Evolutionary conservation across 2,797 vertebrate genomes (phyloP), one percentile per base, ranked within the genome.

Genomic region (Pelochelys cantorii): DNA sequence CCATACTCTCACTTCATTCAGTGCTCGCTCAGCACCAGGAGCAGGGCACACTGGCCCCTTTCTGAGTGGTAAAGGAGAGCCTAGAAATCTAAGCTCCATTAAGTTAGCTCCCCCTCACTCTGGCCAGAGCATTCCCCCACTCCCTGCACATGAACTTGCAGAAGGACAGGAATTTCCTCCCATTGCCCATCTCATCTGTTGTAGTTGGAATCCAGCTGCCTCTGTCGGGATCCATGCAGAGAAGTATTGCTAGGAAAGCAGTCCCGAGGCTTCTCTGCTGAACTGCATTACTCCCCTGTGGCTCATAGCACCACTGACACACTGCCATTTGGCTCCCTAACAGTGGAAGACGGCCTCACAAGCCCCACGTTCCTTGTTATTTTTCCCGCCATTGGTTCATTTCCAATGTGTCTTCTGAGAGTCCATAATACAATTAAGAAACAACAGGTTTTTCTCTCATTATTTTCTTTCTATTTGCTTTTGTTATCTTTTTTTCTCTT

Each of bases 331-430:
- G 48, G n/a, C 75, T 55, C 37, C 74, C 84, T 17, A 4, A 7
- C n/a, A 54, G 9, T 54, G 31, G 31, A 65, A 65, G 62, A n/a
- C 4, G 15, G 31, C 8, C 0, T 65, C 15, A 65, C 62, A 65
- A n/a, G 7, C 31, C 62, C 62, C 3, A 31, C 2, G 27, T 79
- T 80, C n/a, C 34, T 18, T 20, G 27, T 14, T 82, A 20, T 37
- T 88, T 86, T 96, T 93, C 89, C 68, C 83, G n/a, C 54, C 55
- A 15, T 57, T 91, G 20, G 79, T 54, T 89, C 3, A 62, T 86
- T 91, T 87, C 74, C 88, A 94, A 79, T 68, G 82, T 15, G 12
- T 34, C 42, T 87, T 0, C 57, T 25, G 42, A 86, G 80, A 60
- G 23, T 55, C 27, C 5, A 81, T 57, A 79, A n/a, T 85, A 53